These are phyloP conservation scores for Chanos chanos DNA, from an alignment of 2,797 vertebrate genomes.

Conservation along the genomic window DNA sequence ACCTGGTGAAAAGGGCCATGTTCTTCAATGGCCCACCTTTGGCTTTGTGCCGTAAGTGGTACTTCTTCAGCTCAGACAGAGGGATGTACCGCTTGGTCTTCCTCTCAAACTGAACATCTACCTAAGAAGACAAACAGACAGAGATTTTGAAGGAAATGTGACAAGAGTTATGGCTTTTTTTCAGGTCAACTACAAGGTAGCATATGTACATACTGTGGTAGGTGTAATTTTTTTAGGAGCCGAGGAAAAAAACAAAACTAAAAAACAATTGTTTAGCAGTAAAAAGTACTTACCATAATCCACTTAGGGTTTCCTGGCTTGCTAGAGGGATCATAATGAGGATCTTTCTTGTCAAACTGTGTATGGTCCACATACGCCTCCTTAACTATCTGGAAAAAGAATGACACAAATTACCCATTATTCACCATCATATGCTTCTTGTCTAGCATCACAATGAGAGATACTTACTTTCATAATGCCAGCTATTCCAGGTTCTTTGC, in stretches of 20 bases:
- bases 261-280: too few species aligned
- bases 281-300: slow-evolving; percentile 83
- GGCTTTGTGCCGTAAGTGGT: slow-evolving; percentile 78
- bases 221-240: too few species aligned
- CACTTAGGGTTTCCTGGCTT: slow-evolving; percentile 89
- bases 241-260: too few species aligned
- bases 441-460: background rate
- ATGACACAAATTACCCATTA: background rate
- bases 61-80: slow-evolving; percentile 84
- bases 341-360: slow-evolving; percentile 91
- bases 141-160: too few species aligned
- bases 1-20: slow-evolving; percentile 82
- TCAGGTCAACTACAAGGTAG: too few species aligned
- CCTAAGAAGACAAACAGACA: slow-evolving; percentile 66
- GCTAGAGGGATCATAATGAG: slow-evolving; percentile 87
- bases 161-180: too few species aligned
- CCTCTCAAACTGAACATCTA: slow-evolving; percentile 89
- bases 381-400: slow-evolving; percentile 81
- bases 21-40: slow-evolving; percentile 78
- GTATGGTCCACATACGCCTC: slow-evolving; percentile 94
- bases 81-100: slow-evolving; percentile 87
- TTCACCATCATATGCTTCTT: background rate
- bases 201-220: too few species aligned
- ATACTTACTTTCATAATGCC: slow-evolving; percentile 80
- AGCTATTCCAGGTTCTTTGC: slow-evolving; percentile 90